These are phyloP conservation scores for Uria lomvia DNA, from an alignment of 2,113 vertebrate genomes.

Conservation along the genomic window DNA sequence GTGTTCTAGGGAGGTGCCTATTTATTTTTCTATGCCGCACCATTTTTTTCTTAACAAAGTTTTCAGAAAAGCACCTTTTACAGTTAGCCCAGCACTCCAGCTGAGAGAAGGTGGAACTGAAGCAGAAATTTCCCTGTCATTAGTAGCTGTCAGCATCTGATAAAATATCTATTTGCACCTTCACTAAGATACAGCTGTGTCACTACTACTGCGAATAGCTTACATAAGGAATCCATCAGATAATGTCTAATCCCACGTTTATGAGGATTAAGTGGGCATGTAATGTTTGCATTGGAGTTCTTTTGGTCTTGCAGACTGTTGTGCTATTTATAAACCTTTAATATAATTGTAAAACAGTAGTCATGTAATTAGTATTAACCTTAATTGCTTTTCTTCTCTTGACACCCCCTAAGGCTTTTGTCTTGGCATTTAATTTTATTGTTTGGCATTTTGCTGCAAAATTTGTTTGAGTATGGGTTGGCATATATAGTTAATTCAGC, in stretches of 20 bases:
- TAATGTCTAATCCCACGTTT: neutral
- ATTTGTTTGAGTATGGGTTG: neutral
- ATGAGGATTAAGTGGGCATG: neutral
- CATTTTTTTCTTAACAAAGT: neutral
- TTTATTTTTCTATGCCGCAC: neutral
- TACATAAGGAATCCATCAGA: neutral
- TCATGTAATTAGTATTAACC: neutral
- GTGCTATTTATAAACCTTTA: slow-evolving; percentile 21
- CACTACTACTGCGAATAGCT: neutral
- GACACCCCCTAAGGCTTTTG: neutral
- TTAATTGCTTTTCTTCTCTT: neutral
- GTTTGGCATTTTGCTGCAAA: neutral
- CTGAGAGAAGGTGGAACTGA: neutral
- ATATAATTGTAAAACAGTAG: neutral
- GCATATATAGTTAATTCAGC: neutral
- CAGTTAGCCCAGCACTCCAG: neutral
- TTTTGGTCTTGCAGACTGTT: neutral
- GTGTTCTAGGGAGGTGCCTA: neutral
- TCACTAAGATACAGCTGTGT: neutral
- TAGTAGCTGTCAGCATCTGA: neutral
- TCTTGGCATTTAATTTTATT: slow-evolving; percentile 37
- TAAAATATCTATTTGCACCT: neutral
- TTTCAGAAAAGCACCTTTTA: neutral
- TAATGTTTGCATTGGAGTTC: neutral
- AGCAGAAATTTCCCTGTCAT: neutral